A percentile compares a stretch with the other conserved stretches of the same genome.
phyloP scores from a whole-genome alignment of 2,113 vertebrate genomes.

The Sus scrofa region T2T-Sscrofa CM000819.6:19998501-19999000 shows the following conservation, averaged over 20 bases:
- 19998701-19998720: too few species aligned
- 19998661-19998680: too few species aligned
- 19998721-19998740: too few species aligned
- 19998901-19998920: not conserved
- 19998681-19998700: too few species aligned
- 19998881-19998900: not conserved
- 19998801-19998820: slow-evolving; percentile 49
- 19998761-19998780: too few species aligned
- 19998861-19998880: slow-evolving; percentile 40
- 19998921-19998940: not conserved
- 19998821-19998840: not conserved
- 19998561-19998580: too few species aligned
- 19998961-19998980: not conserved
- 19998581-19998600: too few species aligned
- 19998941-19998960: not conserved
- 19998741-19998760: too few species aligned
- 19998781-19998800: not conserved
- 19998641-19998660: too few species aligned
- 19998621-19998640: too few species aligned
- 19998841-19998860: slow-evolving; percentile 41
- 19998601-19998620: too few species aligned
- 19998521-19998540: not conserved
- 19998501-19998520: not conserved
- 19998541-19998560: not conserved
- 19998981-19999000: not conserved